These are phyloP conservation scores for Atherinosoma microstoma DNA, from an alignment of 2,797 vertebrate species.

Conservation along the genomic window DNA sequence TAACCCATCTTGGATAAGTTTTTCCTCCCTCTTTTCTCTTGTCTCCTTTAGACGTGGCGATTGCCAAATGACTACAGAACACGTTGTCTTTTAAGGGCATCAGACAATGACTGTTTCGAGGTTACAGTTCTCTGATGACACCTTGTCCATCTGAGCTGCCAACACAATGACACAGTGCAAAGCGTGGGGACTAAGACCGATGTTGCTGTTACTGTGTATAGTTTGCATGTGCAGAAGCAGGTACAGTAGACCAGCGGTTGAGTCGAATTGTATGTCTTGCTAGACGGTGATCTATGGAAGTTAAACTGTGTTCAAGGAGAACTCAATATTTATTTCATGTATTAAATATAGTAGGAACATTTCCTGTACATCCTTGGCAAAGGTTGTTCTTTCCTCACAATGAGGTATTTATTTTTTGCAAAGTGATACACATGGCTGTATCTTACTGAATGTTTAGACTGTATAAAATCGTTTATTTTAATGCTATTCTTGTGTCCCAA, in stretches of 20 bases:
- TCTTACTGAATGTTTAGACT: slow-evolving; percentile 50
- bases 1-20: neutral
- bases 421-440: slow-evolving; percentile 69
- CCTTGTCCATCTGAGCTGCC: slow-evolving; percentile 2
- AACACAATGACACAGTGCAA: neutral
- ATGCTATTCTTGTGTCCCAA: slow-evolving; percentile 58
- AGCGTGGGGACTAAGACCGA: neutral
- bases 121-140: slow-evolving; percentile 80
- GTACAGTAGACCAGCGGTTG: slow-evolving; percentile 39
- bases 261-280: slow-evolving; percentile 51
- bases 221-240: slow-evolving; percentile 12
- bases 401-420: slow-evolving; percentile 84
- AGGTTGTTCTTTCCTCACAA: slow-evolving; percentile 84
- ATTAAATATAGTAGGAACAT: slow-evolving; percentile 67
- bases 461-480: slow-evolving; percentile 43
- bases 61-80: slow-evolving; percentile 72
- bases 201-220: slow-evolving; percentile 40
- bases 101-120: slow-evolving; percentile 78
- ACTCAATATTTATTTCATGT: slow-evolving; percentile 72
- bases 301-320: slow-evolving; percentile 59
- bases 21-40: slow-evolving; percentile 5
- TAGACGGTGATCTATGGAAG: slow-evolving; percentile 63
- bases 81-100: slow-evolving; percentile 68
- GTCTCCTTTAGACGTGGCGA: slow-evolving; percentile 70
- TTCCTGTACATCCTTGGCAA: slow-evolving; percentile 78